Evolutionary conservation across 2,797 vertebrate genomes (phyloP), one percentile per base, ranked within the genome.

Genomic region (Geotrypetes seraphini): DNA sequence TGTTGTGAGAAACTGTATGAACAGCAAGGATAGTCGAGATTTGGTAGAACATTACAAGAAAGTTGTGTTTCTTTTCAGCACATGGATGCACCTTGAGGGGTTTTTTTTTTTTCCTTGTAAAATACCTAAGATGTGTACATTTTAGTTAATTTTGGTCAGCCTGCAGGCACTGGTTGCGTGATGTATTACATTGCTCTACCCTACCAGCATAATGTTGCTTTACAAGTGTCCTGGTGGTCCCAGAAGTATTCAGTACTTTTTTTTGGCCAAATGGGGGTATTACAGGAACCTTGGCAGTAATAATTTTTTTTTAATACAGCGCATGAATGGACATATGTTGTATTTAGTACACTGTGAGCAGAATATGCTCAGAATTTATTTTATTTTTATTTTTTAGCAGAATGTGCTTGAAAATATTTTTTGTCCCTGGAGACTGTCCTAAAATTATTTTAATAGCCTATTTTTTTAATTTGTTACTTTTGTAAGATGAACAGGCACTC

Each of bases 261-360:
- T 30, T 42, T 43, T 43, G 17, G 37, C 47, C 39, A 36, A 52
- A 58, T 45, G 31, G 34, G 45, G 54, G 53, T n/a, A 36, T 31
- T 46, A 32, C 16, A 42, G 50, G 5, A 10, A 49, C 57, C 62
- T 58, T n/a, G n/a, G n/a, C n/a, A n/a, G n/a, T n/a, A n/a, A n/a
- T n/a, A n/a, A n/a, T 28, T 61, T 29, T 44, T 45, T 50, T 47
- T 17, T 52, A 38, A 51, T 47, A 25, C 21, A 33, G 46, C 33
- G 44, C 32, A 31, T 22, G 28, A 16, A 59, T 22, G 35, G 20
- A 39, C 19, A n/a, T 16, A n/a, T 43, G 14, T 30, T 39, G 28
- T 34, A 36, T 22, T 36, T 48, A 36, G 37, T 41, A 23, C 45
- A 41, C 23, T 47, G 44, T 36, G 32, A 48, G 37, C 31, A 36